Evolutionary conservation across 2,888 invertebrate species (phyloP), one percentile per base, ranked within the genome.

Genomic region (Carterocephalus palaemon): DNA sequence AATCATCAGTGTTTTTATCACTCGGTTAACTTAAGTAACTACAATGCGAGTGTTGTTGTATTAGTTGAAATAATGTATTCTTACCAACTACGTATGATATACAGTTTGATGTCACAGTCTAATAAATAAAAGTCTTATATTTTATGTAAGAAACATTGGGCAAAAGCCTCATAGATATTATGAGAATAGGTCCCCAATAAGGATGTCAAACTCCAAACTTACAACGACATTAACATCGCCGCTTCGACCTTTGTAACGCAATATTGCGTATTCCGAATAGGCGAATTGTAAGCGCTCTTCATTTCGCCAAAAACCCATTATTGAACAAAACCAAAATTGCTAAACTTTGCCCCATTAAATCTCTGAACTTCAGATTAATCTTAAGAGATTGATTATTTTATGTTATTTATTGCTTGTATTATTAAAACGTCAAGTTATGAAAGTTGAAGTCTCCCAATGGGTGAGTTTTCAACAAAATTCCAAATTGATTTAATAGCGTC

Each of bases 241-340:
- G 19, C n/a, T 20, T 34, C 28, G 38, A 15, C 45, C 38, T 32
- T 31, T 20, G 28, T 39, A 38, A 46, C 33, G 33, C 33, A 46
- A 46, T 46, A 46, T 39, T 39, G 38, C 38, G 38, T 33, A 31
- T 46, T 46, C 38, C 20, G 26, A 39, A 46, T 46, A 39, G 48
- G 45, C 32, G 47, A 56, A 61, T 55, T 54, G 54, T 56, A 61
- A 61, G 53, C 53, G 61, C 62, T 62, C 62, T 62, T 68, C 61
- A 74, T 75, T 73, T 73, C 67, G 67, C 65, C 64, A 67, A 72
- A 73, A 67, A 62, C 65, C 65, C 66, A 64, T 72, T 74, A 70
- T 67, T 70, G 62, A 54, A 54, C 56, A 64, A 66, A 62, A 64
- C 64, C 62, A 48, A 68, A 73, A 73, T 74, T 72, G 64, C 66